Base-by-base conservation (phyloP, 1,140 invertebrate species). In the Choristoneura fumiferana region DNA sequence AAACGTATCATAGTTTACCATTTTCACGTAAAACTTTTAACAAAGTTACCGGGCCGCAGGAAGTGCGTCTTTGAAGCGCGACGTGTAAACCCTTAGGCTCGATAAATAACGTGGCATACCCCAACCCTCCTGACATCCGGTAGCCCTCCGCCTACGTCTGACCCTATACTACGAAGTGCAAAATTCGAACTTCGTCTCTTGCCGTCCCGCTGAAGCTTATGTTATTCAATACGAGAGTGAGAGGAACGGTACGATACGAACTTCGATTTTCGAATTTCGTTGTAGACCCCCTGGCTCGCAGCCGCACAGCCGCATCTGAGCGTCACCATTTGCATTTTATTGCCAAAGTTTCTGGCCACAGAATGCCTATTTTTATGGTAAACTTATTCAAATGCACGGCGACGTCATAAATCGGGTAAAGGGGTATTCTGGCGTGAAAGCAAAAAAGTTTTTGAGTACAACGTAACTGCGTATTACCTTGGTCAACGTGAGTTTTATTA, bases 271-370 rank as follows among this genome's bases (percentile, higher is more conserved):
- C n/a, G n/a, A n/a, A n/a, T n/a, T n/a, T n/a, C n/a, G n/a, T n/a
- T n/a, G n/a, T n/a, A n/a, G n/a, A n/a, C n/a, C n/a, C n/a, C n/a
- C 43, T 22, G 17, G 22, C 43, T 12, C 43, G 22, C 40, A 43
- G 14, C 43, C 17, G 43, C 43, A 49, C 43, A 17, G 43, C 22
- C 43, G 43, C 43, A 49, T 54, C 53, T 49, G 43, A 49, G 74
- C 76, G 73, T 78, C 76, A 73, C 73, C 81, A 87, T 87, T 87
- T 85, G 79, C 84, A 87, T 85, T 87, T 87, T 87, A 87, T 87
- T 87, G 78, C 70, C 65, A 77, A 87, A 87, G 77, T 87, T 84
- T 74, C 69, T 75, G 73, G 70, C 81, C 81, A 57, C 81, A 75
- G 69, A 76, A 80, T 70, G 81, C 77, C 76, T 84, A 84, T 85